These are phyloP conservation scores for Phortica okadai DNA, from an alignment of 2,888 invertebrate genomes.

Conservation along the genomic window DNA sequence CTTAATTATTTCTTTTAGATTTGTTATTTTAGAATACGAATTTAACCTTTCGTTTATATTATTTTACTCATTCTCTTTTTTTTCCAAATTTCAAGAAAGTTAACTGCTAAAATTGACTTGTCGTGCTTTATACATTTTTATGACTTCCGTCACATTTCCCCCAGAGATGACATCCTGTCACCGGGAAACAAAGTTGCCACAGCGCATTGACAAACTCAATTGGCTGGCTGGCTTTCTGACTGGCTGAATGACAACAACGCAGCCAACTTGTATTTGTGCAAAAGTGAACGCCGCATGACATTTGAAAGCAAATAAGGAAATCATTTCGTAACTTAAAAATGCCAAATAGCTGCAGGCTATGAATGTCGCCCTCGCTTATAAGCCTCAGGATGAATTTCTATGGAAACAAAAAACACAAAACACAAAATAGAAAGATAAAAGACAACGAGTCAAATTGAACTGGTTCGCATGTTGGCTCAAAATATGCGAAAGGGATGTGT, in stretches of 20 bases:
- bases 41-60: background rate
- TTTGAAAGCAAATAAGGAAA: conserved; percentile 38
- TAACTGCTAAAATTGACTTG: conserved; percentile 21
- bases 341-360: conserved; percentile 31
- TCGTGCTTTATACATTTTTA: conserved; percentile 30
- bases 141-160: conserved; percentile 35
- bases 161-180: conserved; percentile 35
- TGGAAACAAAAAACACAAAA: background rate
- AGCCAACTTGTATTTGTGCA: conserved; percentile 1
- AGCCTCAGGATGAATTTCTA: background rate
- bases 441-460: too few species aligned
- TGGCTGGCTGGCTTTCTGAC: background rate
- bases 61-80: background rate
- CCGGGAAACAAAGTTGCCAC: conserved; percentile 35
- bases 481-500: too few species aligned
- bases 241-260: background rate
- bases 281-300: conserved; percentile 22
- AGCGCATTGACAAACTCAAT: background rate
- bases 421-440: too few species aligned
- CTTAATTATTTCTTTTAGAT: too few species aligned
- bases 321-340: conserved; percentile 36
- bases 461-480: too few species aligned
- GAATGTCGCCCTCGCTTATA: background rate
- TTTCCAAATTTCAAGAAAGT: background rate
- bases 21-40: too few species aligned